Conservation (phyloP, 2,888 invertebrate species). For the Mythimna vitellina region DNA sequence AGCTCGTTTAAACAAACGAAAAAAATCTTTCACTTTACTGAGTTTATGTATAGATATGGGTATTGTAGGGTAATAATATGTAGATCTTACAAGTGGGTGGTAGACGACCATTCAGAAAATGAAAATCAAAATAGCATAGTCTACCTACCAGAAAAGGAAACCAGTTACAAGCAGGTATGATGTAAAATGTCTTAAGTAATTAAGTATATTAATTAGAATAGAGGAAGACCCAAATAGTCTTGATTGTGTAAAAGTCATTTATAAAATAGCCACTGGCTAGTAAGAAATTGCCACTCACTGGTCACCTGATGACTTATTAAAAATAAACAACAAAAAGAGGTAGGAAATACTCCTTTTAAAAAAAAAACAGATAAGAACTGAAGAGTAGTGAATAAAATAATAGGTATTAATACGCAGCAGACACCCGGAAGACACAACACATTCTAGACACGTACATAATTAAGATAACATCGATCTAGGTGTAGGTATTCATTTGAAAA, state of each 20-base stretch:
- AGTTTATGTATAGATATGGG: too few species aligned
- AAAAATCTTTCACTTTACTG: too few species aligned
- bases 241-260: neutral
- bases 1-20: too few species aligned
- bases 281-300: neutral
- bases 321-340: neutral
- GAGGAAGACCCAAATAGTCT: neutral
- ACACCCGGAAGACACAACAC: constrained; percentile 34
- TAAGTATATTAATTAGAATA: neutral
- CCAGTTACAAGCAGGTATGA: too few species aligned
- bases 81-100: neutral
- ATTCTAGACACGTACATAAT: constrained; percentile 40
- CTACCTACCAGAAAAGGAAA: neutral
- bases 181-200: too few species aligned
- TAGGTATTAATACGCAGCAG: constrained; percentile 10
- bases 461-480: constrained; percentile 22
- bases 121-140: neutral
- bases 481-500: constrained; percentile 20
- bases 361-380: neutral
- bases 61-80: constrained; percentile 26
- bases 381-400: neutral
- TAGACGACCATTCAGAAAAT: neutral
- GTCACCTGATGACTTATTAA: neutral
- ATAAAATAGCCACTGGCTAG: neutral
- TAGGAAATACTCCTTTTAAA: neutral